Percentiles rank a stretch among this genome's conserved stretches.
These are phyloP conservation scores for Pocota personata DNA, from an alignment of 2,888 invertebrate genomes.

Conservation along the genomic window DNA sequence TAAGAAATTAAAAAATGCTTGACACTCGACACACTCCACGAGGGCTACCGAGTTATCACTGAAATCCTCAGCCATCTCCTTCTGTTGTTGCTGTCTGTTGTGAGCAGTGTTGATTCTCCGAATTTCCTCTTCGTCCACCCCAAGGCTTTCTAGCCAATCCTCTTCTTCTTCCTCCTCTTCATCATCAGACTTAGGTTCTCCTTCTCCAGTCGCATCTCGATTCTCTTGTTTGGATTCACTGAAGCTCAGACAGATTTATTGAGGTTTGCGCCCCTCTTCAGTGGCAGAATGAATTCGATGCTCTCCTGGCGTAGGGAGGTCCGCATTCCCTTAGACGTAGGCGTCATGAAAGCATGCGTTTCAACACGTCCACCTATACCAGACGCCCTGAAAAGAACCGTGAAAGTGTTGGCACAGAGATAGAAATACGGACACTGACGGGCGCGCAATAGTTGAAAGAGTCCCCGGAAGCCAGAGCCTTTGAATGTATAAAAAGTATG, in stretches of 20 bases:
- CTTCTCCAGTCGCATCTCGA: slow-evolving; percentile 69
- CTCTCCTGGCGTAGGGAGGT: slow-evolving; percentile 93
- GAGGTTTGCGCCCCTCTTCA: slow-evolving; percentile 83
- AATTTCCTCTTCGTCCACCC: slow-evolving; percentile 91
- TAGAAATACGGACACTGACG: slow-evolving; percentile 97
- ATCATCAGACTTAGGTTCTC: slow-evolving; percentile 75
- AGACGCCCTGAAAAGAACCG: slow-evolving; percentile 93
- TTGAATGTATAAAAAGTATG: too few species aligned
- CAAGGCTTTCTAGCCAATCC: slow-evolving; percentile 92
- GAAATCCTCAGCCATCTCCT: slow-evolving; percentile 90
- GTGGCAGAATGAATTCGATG: slow-evolving; percentile 93
- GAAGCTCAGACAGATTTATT: slow-evolving; percentile 76
- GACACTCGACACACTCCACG: slow-evolving; percentile 92
- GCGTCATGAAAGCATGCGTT: slow-evolving; percentile 92
- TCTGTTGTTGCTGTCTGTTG: slow-evolving; percentile 85
- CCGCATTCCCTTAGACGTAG: slow-evolving; percentile 95
- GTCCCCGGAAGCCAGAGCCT: slow-evolving; percentile 94
- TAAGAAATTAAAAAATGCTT: slow-evolving; percentile 95
- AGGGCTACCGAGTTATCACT: slow-evolving; percentile 91
- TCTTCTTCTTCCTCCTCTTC: slow-evolving; percentile 88
- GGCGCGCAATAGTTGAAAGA: slow-evolving; percentile 90
- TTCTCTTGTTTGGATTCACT: slow-evolving; percentile 72
- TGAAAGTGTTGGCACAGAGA: slow-evolving; percentile 94
- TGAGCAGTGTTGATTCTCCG: slow-evolving; percentile 90
- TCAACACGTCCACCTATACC: slow-evolving; percentile 91